A percentile compares a stretch with the other conserved stretches of the same genome.
Evolutionary conservation across 2,888 invertebrate genomes (phyloP).

Genomic region (Oxycera nigricornis): DNA sequence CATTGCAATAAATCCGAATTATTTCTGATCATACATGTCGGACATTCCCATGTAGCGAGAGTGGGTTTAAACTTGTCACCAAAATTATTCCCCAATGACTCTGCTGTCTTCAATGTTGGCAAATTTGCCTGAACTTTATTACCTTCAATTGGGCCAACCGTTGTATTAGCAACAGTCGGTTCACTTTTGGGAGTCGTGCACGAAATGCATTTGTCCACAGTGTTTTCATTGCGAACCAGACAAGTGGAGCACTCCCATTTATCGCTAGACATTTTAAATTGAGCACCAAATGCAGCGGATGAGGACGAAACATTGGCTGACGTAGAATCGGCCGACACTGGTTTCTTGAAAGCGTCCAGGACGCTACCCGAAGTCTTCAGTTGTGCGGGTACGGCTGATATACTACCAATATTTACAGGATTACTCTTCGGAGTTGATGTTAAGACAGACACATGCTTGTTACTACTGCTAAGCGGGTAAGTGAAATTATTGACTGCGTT

Average conservation of each 20-base stretch:
- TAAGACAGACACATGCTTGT: neutral
- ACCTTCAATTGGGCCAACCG: neutral
- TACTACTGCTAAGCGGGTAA: conserved; percentile 48
- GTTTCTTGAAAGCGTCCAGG: conserved; percentile 59
- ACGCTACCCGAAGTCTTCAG: conserved; percentile 61
- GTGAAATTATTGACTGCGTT: conserved; percentile 54
- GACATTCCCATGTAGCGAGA: conserved; percentile 68
- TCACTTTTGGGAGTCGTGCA: conserved; percentile 62
- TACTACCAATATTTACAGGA: neutral
- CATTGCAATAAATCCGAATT: conserved; percentile 62
- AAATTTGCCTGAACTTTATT: neutral
- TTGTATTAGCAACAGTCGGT: neutral
- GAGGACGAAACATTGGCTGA: neutral
- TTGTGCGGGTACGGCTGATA: conserved; percentile 49
- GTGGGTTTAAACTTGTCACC: conserved; percentile 65
- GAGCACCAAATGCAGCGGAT: conserved; percentile 53
- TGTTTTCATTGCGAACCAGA: conserved; percentile 66
- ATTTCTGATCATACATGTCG: conserved; percentile 67
- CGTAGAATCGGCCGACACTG: conserved; percentile 1
- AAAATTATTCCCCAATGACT: conserved; percentile 51
- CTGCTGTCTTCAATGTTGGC: neutral
- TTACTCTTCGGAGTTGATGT: neutral
- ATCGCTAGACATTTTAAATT: conserved; percentile 65
- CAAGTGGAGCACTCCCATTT: conserved; percentile 75
- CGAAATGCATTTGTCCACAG: conserved; percentile 64